Evolutionary conservation across 2,113 vertebrate species (phyloP).

Genomic region (Apteryx owenii): DNA sequence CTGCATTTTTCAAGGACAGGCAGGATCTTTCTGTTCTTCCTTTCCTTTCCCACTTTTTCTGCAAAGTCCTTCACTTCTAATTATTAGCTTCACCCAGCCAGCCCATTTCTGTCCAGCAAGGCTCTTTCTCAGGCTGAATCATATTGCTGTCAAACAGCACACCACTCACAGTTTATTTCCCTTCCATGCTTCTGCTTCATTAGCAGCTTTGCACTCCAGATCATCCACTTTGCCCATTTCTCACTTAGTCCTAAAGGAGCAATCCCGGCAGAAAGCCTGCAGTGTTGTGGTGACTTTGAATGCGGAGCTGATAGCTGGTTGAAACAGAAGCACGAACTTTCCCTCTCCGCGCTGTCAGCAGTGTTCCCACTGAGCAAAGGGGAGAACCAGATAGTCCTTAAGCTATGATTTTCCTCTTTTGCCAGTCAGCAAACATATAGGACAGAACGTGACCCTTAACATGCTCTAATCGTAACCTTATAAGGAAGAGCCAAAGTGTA

Average conservation of each 20-base stretch:
- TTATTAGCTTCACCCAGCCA: not conserved
- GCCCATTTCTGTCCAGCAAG: not conserved
- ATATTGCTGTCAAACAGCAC: fast-evolving
- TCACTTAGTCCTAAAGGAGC: not conserved
- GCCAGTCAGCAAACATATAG: fast-evolving
- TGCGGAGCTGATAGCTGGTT: not conserved
- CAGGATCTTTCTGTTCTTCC: not conserved
- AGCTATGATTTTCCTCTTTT: not conserved
- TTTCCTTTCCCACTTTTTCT: not conserved
- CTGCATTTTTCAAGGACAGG: not conserved
- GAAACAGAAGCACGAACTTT: not conserved
- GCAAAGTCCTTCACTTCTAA: not conserved
- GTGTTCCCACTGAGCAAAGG: fast-evolving
- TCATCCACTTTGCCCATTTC: not conserved
- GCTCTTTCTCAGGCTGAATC: not conserved
- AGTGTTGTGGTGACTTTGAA: not conserved
- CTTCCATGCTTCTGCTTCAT: not conserved
- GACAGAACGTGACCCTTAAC: not conserved
- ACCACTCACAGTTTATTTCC: not conserved
- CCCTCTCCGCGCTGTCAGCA: not conserved
- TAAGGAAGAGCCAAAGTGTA: not conserved
- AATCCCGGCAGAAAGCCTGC: not conserved
- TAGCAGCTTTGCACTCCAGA: not conserved
- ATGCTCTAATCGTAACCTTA: not conserved
- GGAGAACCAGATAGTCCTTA: not conserved